A percentile compares a stretch with the other conserved stretches of the same genome.
Evolutionary conservation across 2,797 vertebrate genomes (phyloP).

Genomic region (Sebastolobus alascanus): DNA sequence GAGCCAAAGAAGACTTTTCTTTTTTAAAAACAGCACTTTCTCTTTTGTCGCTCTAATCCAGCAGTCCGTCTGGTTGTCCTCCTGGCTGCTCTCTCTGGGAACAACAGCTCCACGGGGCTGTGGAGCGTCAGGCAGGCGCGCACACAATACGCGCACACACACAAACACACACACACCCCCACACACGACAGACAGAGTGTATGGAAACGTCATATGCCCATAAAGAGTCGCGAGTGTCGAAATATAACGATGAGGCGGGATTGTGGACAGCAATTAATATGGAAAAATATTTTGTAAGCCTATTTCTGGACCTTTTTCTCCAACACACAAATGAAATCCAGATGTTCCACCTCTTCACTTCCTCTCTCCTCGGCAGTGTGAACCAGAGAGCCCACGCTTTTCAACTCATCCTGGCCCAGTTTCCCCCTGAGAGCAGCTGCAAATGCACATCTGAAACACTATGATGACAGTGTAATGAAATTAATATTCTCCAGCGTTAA

Average conservation of each 20-base stretch:
- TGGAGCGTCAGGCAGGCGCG: conserved; percentile 63
- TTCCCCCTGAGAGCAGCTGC: conserved; percentile 21
- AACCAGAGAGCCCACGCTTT: conserved; percentile 43
- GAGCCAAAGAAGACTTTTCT: conserved; percentile 23
- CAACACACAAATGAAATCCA: conserved; percentile 82
- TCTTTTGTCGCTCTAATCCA: conserved; percentile 65
- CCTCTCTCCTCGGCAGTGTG: conserved; percentile 62
- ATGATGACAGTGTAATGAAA: not conserved
- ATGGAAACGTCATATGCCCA: conserved; percentile 45
- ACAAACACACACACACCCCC: conserved; percentile 19
- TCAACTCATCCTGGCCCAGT: conserved; percentile 28
- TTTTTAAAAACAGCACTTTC: conserved; percentile 61
- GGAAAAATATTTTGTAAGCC: conserved; percentile 44
- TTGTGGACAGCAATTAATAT: conserved; percentile 53
- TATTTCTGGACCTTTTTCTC: conserved; percentile 61
- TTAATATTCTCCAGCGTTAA: not conserved
- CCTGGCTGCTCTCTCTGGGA: conserved; percentile 46
- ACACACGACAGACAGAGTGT: not conserved
- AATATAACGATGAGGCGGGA: conserved; percentile 11
- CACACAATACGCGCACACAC: conserved; percentile 43
- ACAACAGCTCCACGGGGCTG: conserved; percentile 74
- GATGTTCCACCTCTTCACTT: conserved; percentile 85
- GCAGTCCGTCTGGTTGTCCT: conserved; percentile 62
- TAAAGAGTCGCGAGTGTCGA: conserved; percentile 11
- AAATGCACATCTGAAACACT: conserved; percentile 8